Base-by-base conservation (phyloP, 2,797 vertebrate genomes). In the Neomorphus geoffroyi region DNA sequence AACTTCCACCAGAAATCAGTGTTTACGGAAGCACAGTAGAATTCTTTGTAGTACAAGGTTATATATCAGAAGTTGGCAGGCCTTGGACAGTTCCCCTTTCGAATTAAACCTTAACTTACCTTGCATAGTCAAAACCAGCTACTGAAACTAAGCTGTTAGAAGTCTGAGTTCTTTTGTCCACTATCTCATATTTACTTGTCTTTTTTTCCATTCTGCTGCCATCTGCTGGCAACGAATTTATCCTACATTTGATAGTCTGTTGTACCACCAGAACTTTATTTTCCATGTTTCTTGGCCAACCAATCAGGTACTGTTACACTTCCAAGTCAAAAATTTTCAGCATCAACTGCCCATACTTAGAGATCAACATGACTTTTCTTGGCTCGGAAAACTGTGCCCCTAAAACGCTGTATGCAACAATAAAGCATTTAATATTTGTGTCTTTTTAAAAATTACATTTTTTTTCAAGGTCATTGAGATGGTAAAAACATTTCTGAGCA, bases 181-280 rank as follows among this genome's bases (percentile, higher is more conserved):
- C 85, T n/a, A 73, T 9, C 85, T 90, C 60, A 12, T 27, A 70
- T 65, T 79, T 86, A 64, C 15, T 27, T 61, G 28, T 48, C 62
- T 66, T 66, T 80, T 67, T 96, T 90, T 93, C 94, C 92, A 86
- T 91, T 92, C 79, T 96, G 95, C 94, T 96, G 97, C 97, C 97
- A 97, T 91, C 97, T 98, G 95, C 97, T 96, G 97, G 97, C 87
- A 79, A 50, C 13, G 11, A 13, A 41, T 61, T 51, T 51, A 60
- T 71, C 71, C 45, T 60, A n/a, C 77, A 43, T 73, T 82, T 74
- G 93, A 91, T 69, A 79, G 64, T 90, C 90, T 66, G 53, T 80
- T 69, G 30, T 54, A 92, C 71, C 61, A 46, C 65, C 74, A 48
- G 39, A 96, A 90, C 65, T 62, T 46, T 43, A 61, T 88, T 94